Percentiles rank a stretch among this genome's conserved stretches.
phyloP scores from a whole-genome alignment of 2,888 invertebrate genomes.

The Calameuta pallipes region DNA sequence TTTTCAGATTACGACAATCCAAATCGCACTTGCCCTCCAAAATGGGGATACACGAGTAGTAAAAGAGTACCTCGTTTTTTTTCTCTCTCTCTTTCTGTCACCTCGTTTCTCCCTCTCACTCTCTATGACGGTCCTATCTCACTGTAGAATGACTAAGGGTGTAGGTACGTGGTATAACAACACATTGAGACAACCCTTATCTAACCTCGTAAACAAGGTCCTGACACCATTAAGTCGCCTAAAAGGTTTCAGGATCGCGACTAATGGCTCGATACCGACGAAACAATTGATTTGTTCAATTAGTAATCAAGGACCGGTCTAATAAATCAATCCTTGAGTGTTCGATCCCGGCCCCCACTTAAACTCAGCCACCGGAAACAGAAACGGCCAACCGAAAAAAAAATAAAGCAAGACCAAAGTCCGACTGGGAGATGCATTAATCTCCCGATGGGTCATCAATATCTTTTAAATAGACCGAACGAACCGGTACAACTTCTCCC shows the following conservation, averaged over 20 bases:
- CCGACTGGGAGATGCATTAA: too few species aligned
- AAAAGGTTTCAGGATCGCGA: slow-evolving; percentile 37
- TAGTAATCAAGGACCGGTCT: slow-evolving; percentile 40
- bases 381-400: too few species aligned
- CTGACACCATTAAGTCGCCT: slow-evolving; percentile 23
- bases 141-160: not conserved
- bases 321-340: slow-evolving; percentile 11
- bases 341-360: too few species aligned
- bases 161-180: slow-evolving; percentile 4
- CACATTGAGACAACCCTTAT: slow-evolving; percentile 28
- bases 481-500: too few species aligned
- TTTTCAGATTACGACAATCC: slow-evolving; percentile 5
- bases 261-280: slow-evolving; percentile 26
- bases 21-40: slow-evolving; percentile 11
- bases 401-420: too few species aligned
- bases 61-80: slow-evolving; percentile 3
- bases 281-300: slow-evolving; percentile 53
- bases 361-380: too few species aligned
- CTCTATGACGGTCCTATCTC: not conserved
- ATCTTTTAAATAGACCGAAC: too few species aligned
- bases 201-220: slow-evolving; percentile 39
- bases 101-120: not conserved
- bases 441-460: too few species aligned
- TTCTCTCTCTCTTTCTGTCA: too few species aligned
- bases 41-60: slow-evolving; percentile 11